Evolutionary conservation across 2,797 vertebrate species (phyloP), one percentile per base, ranked within the genome.

Genomic region (Sorex maritimensis): DNA sequence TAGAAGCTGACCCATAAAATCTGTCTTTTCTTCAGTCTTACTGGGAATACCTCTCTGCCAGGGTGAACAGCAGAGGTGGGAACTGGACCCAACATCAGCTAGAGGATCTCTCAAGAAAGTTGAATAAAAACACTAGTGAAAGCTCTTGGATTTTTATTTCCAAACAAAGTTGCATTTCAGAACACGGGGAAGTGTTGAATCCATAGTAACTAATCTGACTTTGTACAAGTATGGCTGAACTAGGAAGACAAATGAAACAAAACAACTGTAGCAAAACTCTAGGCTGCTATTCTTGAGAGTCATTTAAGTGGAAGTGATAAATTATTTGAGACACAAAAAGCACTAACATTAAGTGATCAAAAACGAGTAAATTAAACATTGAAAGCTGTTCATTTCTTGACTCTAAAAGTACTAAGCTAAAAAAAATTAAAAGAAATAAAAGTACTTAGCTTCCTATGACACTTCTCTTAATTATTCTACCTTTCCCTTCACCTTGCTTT

Each of bases 241-340:
- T 89, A 23, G 68, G 41, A 44, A 44, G 95, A 94, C 92, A 96
- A 96, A 90, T 24, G 24, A 65, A 71, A 8, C 93, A 86, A 46
- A 84, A 81, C 65, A 46, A 26, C 84, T 95, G 67, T 97, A 96
- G 61, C 90, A 96, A 96, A 97, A 95, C 95, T 94, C 55, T 79
- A 81, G 73, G 91, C 79, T 96, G 96, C 93, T 91, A 91, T 93
- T 92, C 55, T 44, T 88, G 87, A 96, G 97, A 97, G 94, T 97
- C 95, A 96, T 94, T 92, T 92, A 95, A 97, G 92, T 30, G 86
- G 71, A 82, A 95, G 96, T 78, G 73, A 17, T 0, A 84, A 91
- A 68, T 93, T 81, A 96, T 94, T 96, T 94, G 92, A 90, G 0
- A 58, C 85, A 87, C 90, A 71, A 91, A 72, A 74, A 94, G 95